These are phyloP conservation scores for Gasterosteus nipponicus DNA, from an alignment of 2,113 vertebrate species.

Conservation along the genomic window DNA sequence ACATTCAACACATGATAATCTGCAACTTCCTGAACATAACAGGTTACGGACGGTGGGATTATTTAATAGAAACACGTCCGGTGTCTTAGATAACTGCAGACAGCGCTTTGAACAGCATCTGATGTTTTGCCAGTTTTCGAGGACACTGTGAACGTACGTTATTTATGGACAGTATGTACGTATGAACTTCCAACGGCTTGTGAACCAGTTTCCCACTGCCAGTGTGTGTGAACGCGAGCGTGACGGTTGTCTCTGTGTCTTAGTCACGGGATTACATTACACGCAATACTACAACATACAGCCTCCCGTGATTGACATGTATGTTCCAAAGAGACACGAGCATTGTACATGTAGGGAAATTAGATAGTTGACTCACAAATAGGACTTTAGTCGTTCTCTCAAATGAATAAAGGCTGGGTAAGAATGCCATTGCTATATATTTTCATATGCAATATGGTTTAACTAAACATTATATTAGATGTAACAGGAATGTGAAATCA, in stretches of 20 bases:
- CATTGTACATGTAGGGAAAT: not conserved
- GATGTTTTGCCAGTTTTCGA: not conserved
- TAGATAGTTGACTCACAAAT: not conserved
- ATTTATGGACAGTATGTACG: not conserved
- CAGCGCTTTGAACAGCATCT: not conserved
- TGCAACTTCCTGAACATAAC: slow-evolving; percentile 42
- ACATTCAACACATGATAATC: slow-evolving; percentile 36
- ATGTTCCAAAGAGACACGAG: not conserved
- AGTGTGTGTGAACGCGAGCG: not conserved
- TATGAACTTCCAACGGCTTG: not conserved
- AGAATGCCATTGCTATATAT: not conserved
- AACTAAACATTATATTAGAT: not conserved
- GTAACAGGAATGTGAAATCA: not conserved
- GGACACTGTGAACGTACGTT: not conserved
- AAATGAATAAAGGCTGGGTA: not conserved
- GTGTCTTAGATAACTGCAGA: slow-evolving; percentile 14
- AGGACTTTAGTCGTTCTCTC: not conserved
- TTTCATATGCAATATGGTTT: not conserved
- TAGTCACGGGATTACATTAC: not conserved
- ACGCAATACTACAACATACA: not conserved
- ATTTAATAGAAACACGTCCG: slow-evolving; percentile 38
- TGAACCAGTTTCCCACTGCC: not conserved
- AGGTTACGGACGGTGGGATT: slow-evolving; percentile 56
- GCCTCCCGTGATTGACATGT: not conserved
- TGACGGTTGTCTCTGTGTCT: not conserved